Percentiles rank a stretch among this genome's conserved stretches.
These are phyloP conservation scores for Mionectes olivaceus DNA, from an alignment of 2,797 vertebrate species.

Conservation along the genomic window DNA sequence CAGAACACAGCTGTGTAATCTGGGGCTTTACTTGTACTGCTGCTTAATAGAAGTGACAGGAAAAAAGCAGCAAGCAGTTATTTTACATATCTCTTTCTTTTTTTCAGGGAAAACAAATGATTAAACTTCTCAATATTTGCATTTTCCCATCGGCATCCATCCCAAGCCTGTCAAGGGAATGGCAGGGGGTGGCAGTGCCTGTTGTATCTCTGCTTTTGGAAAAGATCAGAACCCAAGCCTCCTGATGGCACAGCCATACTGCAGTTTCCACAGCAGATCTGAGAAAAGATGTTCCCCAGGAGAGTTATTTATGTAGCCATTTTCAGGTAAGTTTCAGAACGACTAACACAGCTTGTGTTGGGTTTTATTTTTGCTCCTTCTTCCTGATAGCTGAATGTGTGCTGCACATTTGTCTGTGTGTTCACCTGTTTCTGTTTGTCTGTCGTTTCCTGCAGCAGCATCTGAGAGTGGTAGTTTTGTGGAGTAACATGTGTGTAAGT, in stretches of 20 bases:
- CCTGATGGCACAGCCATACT: not conserved
- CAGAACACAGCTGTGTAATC: not conserved
- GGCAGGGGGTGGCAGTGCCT: not conserved
- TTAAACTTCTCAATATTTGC: constrained; percentile 31
- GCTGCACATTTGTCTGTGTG: accelerated
- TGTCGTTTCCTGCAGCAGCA: constrained; percentile 6
- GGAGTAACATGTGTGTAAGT: not conserved
- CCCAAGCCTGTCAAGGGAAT: not conserved
- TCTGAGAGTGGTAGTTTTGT: constrained; percentile 13
- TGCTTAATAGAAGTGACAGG: not conserved
- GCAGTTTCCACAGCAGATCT: not conserved
- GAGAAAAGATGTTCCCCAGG: not conserved
- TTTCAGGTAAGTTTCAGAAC: constrained; percentile 8
- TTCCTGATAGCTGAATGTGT: not conserved
- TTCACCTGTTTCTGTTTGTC: constrained; percentile 57
- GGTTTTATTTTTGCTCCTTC: not conserved
- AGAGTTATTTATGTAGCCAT: not conserved
- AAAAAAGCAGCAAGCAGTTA: not conserved
- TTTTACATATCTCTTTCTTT: not conserved
- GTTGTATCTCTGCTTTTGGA: not conserved
- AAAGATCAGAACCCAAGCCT: not conserved
- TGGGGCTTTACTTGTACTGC: not conserved
- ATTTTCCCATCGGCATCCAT: not conserved
- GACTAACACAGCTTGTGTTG: not conserved
- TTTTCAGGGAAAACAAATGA: constrained; percentile 20